These are phyloP conservation scores for Echiichthys vipera DNA, from an alignment of 2,797 vertebrate species.

Conservation along the genomic window DNA sequence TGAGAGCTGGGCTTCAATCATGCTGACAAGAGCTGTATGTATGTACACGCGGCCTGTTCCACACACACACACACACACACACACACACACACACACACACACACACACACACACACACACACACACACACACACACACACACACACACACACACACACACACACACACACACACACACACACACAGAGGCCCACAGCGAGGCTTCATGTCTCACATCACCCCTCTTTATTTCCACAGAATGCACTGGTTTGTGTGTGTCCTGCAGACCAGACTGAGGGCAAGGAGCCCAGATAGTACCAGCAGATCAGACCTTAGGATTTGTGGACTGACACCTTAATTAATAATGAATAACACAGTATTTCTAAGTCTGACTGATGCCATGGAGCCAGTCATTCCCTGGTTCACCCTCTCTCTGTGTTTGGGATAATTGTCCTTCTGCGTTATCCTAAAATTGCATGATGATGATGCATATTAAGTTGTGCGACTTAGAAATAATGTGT, in stretches of 20 bases:
- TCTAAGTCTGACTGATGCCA: neutral
- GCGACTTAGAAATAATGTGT: neutral
- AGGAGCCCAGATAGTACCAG: too few species aligned
- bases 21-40: constrained; percentile 46
- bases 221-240: neutral
- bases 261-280: too few species aligned
- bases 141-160: neutral
- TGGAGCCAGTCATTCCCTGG: neutral
- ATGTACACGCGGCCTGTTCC: too few species aligned
- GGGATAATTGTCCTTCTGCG: neutral
- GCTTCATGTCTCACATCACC: constrained; percentile 1
- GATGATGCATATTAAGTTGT: neutral
- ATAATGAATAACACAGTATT: neutral
- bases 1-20: neutral
- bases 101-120: too few species aligned
- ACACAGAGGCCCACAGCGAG: neutral
- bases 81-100: neutral
- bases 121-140: neutral
- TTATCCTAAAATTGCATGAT: neutral
- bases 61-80: neutral
- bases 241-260: neutral
- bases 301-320: constrained; percentile 7
- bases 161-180: neutral
- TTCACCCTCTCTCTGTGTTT: neutral
- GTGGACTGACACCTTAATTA: constrained; percentile 11